Evolutionary conservation across 2,888 invertebrate genomes (phyloP).

Genomic region (Perizoma affinitatum): DNA sequence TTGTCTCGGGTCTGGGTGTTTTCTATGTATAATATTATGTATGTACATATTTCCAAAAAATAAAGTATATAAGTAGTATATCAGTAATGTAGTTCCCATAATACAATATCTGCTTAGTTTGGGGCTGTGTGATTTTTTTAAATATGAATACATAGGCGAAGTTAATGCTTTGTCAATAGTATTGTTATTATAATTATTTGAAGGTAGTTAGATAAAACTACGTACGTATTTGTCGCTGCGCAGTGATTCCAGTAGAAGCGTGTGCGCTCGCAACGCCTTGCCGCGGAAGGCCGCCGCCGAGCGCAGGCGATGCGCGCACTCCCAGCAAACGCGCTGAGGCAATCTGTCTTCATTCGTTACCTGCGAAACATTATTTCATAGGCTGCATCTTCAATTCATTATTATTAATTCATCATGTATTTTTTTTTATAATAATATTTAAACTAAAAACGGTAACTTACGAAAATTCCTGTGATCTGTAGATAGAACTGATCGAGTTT

Average conservation of each 20-base stretch:
- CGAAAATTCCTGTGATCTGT: slow-evolving; percentile 60
- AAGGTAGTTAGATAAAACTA: slow-evolving; percentile 11
- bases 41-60: too few species aligned
- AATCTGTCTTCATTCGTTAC: slow-evolving; percentile 51
- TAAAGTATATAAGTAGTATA: too few species aligned
- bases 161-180: too few species aligned
- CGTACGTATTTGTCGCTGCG: slow-evolving; percentile 55
- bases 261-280: slow-evolving; percentile 53
- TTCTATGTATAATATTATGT: too few species aligned
- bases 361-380: slow-evolving; percentile 40
- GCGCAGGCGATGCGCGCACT: slow-evolving; percentile 57
- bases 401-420: too few species aligned
- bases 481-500: slow-evolving; percentile 58
- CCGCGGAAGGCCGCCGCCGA: slow-evolving; percentile 50
- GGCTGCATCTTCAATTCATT: too few species aligned
- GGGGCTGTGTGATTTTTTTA: too few species aligned
- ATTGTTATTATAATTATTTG: not conserved
- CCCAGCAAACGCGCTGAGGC: slow-evolving; percentile 60
- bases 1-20: too few species aligned
- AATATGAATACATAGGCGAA: too few species aligned
- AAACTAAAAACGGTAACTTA: slow-evolving; percentile 39
- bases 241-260: slow-evolving; percentile 53
- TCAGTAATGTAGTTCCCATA: too few species aligned
- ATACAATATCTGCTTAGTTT: too few species aligned
- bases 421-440: too few species aligned